A percentile compares a stretch with the other conserved stretches of the same genome.
phyloP scores from a whole-genome alignment of 2,113 vertebrate genomes.

The Tauraco erythrolophus region DNA sequence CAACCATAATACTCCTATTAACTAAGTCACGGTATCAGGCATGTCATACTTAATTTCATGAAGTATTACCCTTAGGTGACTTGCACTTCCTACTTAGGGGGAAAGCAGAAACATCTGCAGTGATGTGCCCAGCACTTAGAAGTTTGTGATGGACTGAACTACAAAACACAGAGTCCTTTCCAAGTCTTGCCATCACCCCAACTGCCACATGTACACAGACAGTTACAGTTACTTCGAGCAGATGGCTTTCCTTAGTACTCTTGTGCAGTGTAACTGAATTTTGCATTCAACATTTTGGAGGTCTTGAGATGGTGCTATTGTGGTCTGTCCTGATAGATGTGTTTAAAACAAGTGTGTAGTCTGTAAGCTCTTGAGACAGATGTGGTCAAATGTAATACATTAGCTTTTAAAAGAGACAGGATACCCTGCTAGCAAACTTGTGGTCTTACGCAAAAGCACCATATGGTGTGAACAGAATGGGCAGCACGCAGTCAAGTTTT shows the following conservation, averaged over 20 bases:
- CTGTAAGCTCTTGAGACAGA: not conserved
- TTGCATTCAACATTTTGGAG: not conserved
- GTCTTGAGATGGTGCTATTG: not conserved
- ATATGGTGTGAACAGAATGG: not conserved
- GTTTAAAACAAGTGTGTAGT: not conserved
- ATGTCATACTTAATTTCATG: not conserved
- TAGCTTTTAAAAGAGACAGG: not conserved
- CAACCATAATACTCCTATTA: not conserved
- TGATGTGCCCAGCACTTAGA: not conserved
- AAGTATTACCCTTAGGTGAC: not conserved
- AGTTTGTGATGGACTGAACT: not conserved
- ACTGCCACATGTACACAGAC: not conserved
- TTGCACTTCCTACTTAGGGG: rapidly evolving
- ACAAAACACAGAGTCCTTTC: not conserved
- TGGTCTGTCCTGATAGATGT: not conserved
- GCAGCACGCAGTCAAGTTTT: not conserved
- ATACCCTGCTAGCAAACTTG: not conserved
- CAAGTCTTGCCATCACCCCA: rapidly evolving
- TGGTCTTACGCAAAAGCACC: not conserved
- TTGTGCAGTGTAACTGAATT: not conserved
- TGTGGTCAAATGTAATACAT: not conserved
- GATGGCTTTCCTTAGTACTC: not conserved
- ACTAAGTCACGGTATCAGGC: not conserved
- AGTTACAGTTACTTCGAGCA: not conserved
- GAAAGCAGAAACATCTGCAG: not conserved